Percentiles rank a stretch among this genome's conserved stretches.
Conservation (phyloP, 2,888 invertebrate genomes). For the Perizoma affinitatum region DNA sequence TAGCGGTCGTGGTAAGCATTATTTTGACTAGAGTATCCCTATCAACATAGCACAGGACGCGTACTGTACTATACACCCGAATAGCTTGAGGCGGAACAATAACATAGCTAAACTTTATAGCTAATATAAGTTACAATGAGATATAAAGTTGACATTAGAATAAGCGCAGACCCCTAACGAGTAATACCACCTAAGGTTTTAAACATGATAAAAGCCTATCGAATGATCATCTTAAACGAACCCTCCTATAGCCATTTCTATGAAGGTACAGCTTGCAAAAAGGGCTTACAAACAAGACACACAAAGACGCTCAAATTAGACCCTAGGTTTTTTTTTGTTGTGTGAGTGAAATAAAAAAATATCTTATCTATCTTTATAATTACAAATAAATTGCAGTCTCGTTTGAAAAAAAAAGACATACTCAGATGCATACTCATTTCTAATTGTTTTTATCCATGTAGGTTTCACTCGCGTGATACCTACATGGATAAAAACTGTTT, state of each 20-base stretch:
- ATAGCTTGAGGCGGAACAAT: constrained; percentile 48
- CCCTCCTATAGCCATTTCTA: constrained; percentile 59
- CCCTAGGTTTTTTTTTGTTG: too few species aligned
- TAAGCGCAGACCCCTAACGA: constrained; percentile 52
- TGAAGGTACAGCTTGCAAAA: constrained; percentile 10
- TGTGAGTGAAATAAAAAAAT: too few species aligned
- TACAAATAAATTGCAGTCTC: too few species aligned
- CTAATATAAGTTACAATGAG: constrained; percentile 59
- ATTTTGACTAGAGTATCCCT: not conserved
- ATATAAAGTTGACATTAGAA: constrained; percentile 61
- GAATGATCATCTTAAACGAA: constrained; percentile 57
- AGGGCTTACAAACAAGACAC: not conserved
- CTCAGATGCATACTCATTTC: too few species aligned
- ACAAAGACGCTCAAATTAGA: too few species aligned
- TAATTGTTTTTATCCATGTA: too few species aligned
- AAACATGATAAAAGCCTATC: constrained; percentile 50
- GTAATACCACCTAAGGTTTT: constrained; percentile 58
- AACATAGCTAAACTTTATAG: constrained; percentile 57
- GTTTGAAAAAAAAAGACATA: too few species aligned
- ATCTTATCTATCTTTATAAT: too few species aligned
- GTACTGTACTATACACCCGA: constrained; percentile 18
- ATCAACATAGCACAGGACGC: not conserved
- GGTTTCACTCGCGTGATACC: too few species aligned
- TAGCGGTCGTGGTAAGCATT: not conserved
- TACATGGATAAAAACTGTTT: too few species aligned